A percentile compares a stretch with the other conserved stretches of the same genome.
phyloP scores from a whole-genome alignment of 92 coral and sea anemone species.

The Epizoanthus fatuus region DNA sequence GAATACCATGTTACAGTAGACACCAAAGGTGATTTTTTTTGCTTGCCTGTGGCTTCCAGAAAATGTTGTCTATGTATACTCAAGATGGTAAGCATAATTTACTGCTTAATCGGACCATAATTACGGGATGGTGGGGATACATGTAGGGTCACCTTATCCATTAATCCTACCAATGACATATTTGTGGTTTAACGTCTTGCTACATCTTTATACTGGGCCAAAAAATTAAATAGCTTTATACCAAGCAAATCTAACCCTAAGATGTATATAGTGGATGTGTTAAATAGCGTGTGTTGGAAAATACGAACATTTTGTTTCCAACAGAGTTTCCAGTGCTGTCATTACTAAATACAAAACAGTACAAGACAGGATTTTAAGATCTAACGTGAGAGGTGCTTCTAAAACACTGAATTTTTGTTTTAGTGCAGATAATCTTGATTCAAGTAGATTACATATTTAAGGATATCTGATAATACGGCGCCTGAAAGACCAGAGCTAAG shows the following conservation, averaged over 20 bases:
- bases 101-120: not conserved
- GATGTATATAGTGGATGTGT: not conserved
- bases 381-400: not conserved
- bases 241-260: not conserved
- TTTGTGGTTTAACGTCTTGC: constrained; percentile 13
- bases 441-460: constrained; percentile 12
- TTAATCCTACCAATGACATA: not conserved
- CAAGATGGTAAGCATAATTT: not conserved
- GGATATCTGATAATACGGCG: constrained; percentile 32
- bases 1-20: too few species aligned
- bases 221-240: not conserved
- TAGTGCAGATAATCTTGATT: not conserved
- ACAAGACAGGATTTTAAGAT: not conserved
- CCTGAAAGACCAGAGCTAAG: constrained; percentile 24
- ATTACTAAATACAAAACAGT: not conserved
- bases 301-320: not conserved
- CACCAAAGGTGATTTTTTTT: too few species aligned
- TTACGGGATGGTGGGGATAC: not conserved
- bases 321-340: not conserved
- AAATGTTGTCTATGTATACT: not conserved
- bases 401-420: not conserved
- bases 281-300: not conserved
- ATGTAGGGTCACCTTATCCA: not conserved
- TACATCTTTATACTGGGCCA: not conserved
- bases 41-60: not conserved